Evolutionary conservation across 2,113 vertebrate species (phyloP).

Genomic region (Suricata suricatta): DNA sequence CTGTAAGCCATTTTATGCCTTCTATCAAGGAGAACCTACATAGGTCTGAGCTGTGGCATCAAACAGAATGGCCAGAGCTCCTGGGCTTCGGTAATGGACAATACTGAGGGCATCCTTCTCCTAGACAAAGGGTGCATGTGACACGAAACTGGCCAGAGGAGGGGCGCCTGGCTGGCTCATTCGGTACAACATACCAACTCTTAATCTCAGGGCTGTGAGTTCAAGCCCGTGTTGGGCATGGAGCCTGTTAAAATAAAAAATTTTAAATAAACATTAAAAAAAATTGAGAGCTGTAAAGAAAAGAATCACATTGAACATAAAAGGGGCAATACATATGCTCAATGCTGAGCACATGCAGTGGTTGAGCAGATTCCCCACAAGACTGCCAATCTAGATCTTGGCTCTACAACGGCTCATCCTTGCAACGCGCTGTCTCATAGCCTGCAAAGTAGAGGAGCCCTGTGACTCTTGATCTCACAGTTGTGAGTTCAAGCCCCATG

Average conservation of each 20-base stretch:
- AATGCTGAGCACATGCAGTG: background rate
- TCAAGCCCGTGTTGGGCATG: background rate
- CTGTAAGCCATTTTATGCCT: background rate
- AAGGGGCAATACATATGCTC: background rate
- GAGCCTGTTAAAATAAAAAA: background rate
- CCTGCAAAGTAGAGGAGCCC: background rate
- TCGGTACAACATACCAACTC: background rate
- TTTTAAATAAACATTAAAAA: background rate
- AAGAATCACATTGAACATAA: background rate
- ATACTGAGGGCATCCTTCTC: background rate
- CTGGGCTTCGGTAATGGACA: background rate
- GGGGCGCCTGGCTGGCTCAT: background rate
- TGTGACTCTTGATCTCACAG: no score
- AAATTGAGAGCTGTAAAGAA: background rate
- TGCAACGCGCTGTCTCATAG: background rate
- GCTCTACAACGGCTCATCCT: background rate
- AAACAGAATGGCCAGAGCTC: background rate
- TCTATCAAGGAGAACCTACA: background rate
- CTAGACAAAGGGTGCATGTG: background rate
- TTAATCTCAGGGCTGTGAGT: background rate
- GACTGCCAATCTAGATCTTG: background rate
- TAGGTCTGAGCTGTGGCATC: background rate
- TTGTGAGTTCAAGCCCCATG: no score
- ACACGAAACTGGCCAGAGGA: background rate
- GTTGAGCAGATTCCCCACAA: background rate